Evolutionary conservation across 2,888 invertebrate species (phyloP), one percentile per base, ranked within the genome.

Genomic region (Nymphalis polychloros): DNA sequence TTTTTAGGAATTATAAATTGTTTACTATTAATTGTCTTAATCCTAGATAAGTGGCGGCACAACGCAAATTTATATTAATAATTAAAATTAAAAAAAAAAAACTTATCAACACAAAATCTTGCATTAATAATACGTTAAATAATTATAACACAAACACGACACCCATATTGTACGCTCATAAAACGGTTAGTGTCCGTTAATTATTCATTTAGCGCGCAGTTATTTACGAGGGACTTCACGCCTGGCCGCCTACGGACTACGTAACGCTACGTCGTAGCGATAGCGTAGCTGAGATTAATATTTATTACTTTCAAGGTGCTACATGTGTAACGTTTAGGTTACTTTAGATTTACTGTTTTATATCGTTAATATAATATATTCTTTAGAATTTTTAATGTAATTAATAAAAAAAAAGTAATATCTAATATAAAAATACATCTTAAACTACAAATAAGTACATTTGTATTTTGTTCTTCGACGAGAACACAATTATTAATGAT

Each of bases 131-230:
- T 8, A 35, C 16, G 31, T 19, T 41, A 41, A 65, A 65, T 59
- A 35, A 53, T 55, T 72, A 57, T 57, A 57, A 57, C 64, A 63
- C 67, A 50, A 63, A 61, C 59, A 67, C 66, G 73, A 71, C 60
- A 46, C 66, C 17, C 31, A 55, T 66, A 61, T 19, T 48, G 77
- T 73, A 73, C 72, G 66, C 75, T 79, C 76, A 76, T 84, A 79
- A 84, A 84, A 79, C 80, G 81, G 82, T 81, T 84, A 83, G 82
- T 81, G 79, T 80, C 81, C 81, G 85, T 87, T 86, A 87, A 87
- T 87, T 87, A 88, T 86, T 85, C 85, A 87, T 87, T 85, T 86
- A 86, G 83, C 81, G 83, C 81, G 78, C 74, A 75, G 76, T 78
- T 79, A 79, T 80, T 80, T 80, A 79, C 78, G 78, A 77, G 72